Evolutionary conservation across 2,888 invertebrate genomes (phyloP).

Genomic region (Merodon equestris): DNA sequence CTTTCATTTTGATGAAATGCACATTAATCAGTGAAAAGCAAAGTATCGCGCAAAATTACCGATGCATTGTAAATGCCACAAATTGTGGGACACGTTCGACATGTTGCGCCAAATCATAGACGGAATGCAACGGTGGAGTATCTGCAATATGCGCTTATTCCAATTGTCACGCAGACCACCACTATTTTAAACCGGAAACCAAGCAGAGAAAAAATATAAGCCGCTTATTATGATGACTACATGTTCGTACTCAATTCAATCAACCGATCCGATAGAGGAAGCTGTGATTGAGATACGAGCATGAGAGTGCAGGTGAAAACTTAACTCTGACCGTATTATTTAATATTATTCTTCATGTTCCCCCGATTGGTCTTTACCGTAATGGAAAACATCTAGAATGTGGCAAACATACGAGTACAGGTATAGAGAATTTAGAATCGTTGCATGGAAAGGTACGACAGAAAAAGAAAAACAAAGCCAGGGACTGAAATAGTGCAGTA

Average conservation of each 20-base stretch:
- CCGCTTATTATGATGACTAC: conserved; percentile 43
- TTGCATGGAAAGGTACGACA: conserved; percentile 9
- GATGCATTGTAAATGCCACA: conserved; percentile 28
- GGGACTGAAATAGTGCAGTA: conserved; percentile 2
- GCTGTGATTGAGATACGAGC: conserved; percentile 30
- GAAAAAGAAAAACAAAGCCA: conserved; percentile 27
- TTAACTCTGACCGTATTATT: conserved; percentile 46
- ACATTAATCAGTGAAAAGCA: neutral
- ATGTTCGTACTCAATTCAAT: conserved; percentile 31
- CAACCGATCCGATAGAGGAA: conserved; percentile 39
- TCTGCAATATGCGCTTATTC: neutral
- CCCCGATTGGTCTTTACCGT: conserved; percentile 20
- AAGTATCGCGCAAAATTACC: conserved; percentile 45
- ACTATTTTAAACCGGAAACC: conserved; percentile 44
- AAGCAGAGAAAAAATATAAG: conserved; percentile 29
- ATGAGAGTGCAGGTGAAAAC: conserved; percentile 44
- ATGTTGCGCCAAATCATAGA: conserved; percentile 36
- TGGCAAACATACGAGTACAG: too few relatives aligned
- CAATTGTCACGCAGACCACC: conserved; percentile 42
- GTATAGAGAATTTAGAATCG: too few relatives aligned
- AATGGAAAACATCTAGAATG: conserved; percentile 17
- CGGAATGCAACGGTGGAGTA: conserved; percentile 5
- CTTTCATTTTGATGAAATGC: too few relatives aligned
- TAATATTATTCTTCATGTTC: conserved; percentile 16
- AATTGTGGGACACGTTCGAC: conserved; percentile 37